Base-by-base conservation (phyloP, 2,888 invertebrate species). In the Phasia obesa region DNA sequence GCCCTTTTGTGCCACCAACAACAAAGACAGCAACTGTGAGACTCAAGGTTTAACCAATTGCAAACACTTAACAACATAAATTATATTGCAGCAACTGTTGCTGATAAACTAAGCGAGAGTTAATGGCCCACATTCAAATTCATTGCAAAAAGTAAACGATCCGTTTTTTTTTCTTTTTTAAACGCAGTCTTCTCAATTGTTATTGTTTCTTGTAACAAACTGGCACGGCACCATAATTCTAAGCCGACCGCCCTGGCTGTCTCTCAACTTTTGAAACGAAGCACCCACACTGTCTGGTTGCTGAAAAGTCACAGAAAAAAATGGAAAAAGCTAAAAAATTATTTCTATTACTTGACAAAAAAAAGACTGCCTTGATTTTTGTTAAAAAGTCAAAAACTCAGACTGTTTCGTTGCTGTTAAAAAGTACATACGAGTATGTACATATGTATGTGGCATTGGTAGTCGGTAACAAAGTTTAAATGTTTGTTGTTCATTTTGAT, bases 231-330 rank as follows among this genome's bases (percentile, higher is more conserved):
- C 62, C 75, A 74, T 74, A 79, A 82, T 69, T 77, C 35, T 38
- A 44, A 79, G 55, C 19, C 78, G 64, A 71, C 38, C 79, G 79
- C 75, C 65, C 75, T 42, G 49, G 19, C 57, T 62, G 70, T 47
- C 60, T 47, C 60, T 62, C 25, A 62, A 27, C 17, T 44, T 69
- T 77, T 70, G 23, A 51, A 65, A 38, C 42, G 71, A 71, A 76
- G 79, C 83, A 79, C 83, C 83, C 83, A 83, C 83, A 76, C 83
- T 79, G 83, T 79, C 79, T 83, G 79, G 38, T 42, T 23, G 15
- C 55, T 47, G 31, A 49, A 49, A 35, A 27, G 4, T 4, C 27
- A 27, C 27, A 27, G 42, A 35, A 35, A 35, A 11, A 11, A 35
- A 42, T 42, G 27, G 4, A 19, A 69, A 69, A 7, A 57, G 1